A percentile compares a stretch with the other conserved stretches of the same genome.
Conservation (phyloP, 2,888 invertebrate genomes). For the Caprella mutica region DNA sequence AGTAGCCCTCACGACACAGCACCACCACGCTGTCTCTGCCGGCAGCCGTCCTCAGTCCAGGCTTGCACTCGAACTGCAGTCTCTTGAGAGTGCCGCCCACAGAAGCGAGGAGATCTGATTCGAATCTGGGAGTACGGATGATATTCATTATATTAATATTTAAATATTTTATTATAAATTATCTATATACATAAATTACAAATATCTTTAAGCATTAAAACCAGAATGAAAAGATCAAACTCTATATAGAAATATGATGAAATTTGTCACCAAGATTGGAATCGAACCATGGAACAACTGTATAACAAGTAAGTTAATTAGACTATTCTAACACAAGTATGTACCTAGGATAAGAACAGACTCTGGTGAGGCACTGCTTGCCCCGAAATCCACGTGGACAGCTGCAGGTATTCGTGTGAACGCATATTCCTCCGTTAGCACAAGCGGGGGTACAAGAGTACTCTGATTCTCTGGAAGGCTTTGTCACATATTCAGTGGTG, state of each 20-base stretch:
- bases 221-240: too few relatives aligned
- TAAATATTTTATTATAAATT: too few relatives aligned
- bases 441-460: background rate
- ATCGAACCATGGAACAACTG: too few relatives aligned
- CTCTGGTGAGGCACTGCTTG: background rate
- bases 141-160: too few relatives aligned
- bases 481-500: background rate
- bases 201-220: too few relatives aligned
- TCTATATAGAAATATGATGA: too few relatives aligned
- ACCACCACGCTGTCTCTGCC: constrained; percentile 3
- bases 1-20: background rate
- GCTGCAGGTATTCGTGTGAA: constrained; percentile 3
- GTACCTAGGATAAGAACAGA: constrained; percentile 2
- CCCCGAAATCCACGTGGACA: constrained; percentile 8
- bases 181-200: too few relatives aligned
- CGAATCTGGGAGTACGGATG: too few relatives aligned
- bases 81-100: constrained; percentile 7
- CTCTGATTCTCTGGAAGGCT: background rate
- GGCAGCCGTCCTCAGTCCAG: background rate
- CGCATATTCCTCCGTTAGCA: constrained; percentile 1
- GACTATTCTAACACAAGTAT: too few relatives aligned
- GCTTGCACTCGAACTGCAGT: constrained; percentile 8
- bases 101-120: constrained; percentile 1
- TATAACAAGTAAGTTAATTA: too few relatives aligned
- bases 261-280: too few relatives aligned